Evolutionary conservation across 2,797 vertebrate genomes (phyloP), one percentile per base, ranked within the genome.

Genomic region (Orestias chungarensis): DNA sequence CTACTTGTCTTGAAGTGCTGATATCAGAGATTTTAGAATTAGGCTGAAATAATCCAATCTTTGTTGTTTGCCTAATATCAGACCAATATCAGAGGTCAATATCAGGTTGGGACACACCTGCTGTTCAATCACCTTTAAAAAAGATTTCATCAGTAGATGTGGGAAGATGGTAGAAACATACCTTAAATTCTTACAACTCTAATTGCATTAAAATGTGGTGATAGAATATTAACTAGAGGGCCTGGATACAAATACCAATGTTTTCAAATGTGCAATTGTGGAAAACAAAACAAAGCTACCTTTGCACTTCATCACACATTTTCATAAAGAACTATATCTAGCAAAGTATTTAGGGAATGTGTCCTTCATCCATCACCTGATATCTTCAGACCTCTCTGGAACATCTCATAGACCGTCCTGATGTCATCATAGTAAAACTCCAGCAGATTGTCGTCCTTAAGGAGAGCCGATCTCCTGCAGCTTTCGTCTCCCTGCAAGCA

Each of bases 381-480:
- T 64, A 95, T 93, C 68, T 72, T 75, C 64, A 94, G 80, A 65
- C 95, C 94, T 86, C 94, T 91, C 87, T 92, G 93, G 84, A 95
- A 95, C 93, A 95, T 94, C 76, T 94, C 93, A 0, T 93, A 95
- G 18, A 64, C 92, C 0, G 95, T 95, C 90, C 74, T 94, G 40
- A 91, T 94, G 87, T 95, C 92, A 0, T 94, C 90, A 14, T 93
- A 94, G 90, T 95, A 95, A 62, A 94, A 95, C 46, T 95, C 93
- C 79, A 95, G 77, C 80, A 94, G 91, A 3, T 86, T 71, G 54
- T 95, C 93, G n/a, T 94, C 93, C 69, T 89, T 87, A 0, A 95
- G 91, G 4, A 95, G 91, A 73, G 94, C 94, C 0, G 95, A 95
- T 4, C 94, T 87, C 54, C 95, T 88, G 79, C 94, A 95, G 82